Evolutionary conservation across 92 coral and sea anemone species (phyloP), one percentile per base, ranked within the genome.

Genomic region (Chrysogorgia sp.): DNA sequence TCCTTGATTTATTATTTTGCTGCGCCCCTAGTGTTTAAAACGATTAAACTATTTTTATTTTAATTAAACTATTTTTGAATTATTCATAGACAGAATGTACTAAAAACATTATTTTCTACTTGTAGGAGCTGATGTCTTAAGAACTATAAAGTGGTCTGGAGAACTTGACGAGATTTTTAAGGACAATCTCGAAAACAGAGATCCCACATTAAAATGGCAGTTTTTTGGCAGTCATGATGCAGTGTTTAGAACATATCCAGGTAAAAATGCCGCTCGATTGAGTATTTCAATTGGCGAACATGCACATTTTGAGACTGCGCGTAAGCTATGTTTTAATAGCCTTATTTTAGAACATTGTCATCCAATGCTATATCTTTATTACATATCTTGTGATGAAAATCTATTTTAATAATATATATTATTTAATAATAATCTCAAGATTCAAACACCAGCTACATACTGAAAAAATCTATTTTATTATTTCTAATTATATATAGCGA

Each of bases 221-320:
- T 96, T 91, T 78, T 96, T 89, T 85, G 99, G 97, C 24, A 89
- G 92, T 76, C 93, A 85, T 74, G 69, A 88, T 57, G 99, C 97
- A 23, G 92, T 96, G 34, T 84, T 84, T 76, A 85, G 99, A 26
- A 69, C 82, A 19, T 89, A 83, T 81, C 99, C 99, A 71, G 99
- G 98, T 94, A 75, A 30, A 80, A 58, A 2, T 19, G 19, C 25
- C 40, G 23, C 10, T 5, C n/a, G n/a, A 37, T 37, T 37, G 10
- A 4, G 43, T 37, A 37, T n/a, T n/a, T n/a, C n/a, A n/a, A n/a
- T n/a, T n/a, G n/a, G n/a, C n/a, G n/a, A n/a, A n/a, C n/a, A n/a
- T n/a, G n/a, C n/a, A n/a, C n/a, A n/a, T n/a, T n/a, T n/a, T n/a
- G n/a, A n/a, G n/a, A n/a, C n/a, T n/a, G n/a, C n/a, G n/a, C n/a